A percentile compares a stretch with the other conserved stretches of the same genome.
Conservation (phyloP, 2,797 vertebrate species). For the Chanos chanos region DNA sequence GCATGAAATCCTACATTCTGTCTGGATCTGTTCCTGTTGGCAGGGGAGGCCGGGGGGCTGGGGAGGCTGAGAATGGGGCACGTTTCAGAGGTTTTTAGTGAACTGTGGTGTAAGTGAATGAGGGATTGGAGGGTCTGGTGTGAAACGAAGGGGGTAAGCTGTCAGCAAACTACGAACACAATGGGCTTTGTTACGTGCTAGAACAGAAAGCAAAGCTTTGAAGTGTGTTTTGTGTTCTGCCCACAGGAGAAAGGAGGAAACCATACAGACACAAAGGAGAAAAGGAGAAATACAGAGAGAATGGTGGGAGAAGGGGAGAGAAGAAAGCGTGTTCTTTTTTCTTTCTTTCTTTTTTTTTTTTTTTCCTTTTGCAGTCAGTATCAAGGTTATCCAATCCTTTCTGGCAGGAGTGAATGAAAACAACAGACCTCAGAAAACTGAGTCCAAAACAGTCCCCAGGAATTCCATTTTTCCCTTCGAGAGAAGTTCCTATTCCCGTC, state of each 20-base stretch:
- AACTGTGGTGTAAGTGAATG: too few species aligned
- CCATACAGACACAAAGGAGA: not conserved
- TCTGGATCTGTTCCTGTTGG: too few species aligned
- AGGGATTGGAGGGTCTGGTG: too few species aligned
- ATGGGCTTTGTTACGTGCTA: not conserved
- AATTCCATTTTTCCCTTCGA: constrained; percentile 16
- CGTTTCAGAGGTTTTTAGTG: too few species aligned
- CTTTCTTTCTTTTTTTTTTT: not conserved
- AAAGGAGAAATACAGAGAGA: not conserved
- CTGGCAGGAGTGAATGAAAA: not conserved
- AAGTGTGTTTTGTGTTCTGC: constrained; percentile 7
- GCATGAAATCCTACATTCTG: too few species aligned
- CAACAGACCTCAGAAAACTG: constrained; percentile 2
- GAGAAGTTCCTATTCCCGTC: constrained; percentile 23
- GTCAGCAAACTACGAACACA: not conserved
- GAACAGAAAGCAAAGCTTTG: constrained; percentile 1
- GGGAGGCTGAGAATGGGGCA: too few species aligned
- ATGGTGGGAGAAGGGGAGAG: not conserved
- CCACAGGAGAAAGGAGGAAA: not conserved
- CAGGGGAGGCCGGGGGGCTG: too few species aligned
- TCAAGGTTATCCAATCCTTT: not conserved
- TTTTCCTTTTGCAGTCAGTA: not conserved
- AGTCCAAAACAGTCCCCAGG: not conserved
- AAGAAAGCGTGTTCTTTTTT: not conserved
- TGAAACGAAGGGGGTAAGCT: too few species aligned